Evolutionary conservation across 2,797 vertebrate species (phyloP).

Genomic region (Uromys caudimaculatus): DNA sequence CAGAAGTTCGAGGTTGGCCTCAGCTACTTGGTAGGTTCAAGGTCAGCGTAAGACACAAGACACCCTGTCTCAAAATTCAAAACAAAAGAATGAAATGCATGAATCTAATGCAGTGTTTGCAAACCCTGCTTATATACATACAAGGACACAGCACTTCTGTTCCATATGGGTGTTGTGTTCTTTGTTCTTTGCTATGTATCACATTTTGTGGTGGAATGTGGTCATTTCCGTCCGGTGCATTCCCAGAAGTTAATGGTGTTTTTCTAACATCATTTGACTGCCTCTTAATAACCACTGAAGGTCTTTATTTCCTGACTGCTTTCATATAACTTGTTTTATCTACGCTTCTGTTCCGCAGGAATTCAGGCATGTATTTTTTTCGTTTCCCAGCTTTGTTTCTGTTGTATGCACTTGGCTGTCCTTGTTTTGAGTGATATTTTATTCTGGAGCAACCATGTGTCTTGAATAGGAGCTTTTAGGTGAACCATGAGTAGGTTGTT

Average conservation of each 20-base stretch:
- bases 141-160: background rate
- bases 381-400: conserved; percentile 6
- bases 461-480: conserved; percentile 28
- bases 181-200: conserved; percentile 53
- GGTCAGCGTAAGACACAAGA: background rate
- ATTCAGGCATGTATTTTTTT: background rate
- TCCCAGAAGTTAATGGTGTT: conserved; percentile 47
- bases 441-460: background rate
- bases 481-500: background rate
- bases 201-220: conserved; percentile 34
- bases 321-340: conserved; percentile 24
- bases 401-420: background rate
- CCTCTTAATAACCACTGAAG: conserved; percentile 15
- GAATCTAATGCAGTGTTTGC: background rate
- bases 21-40: background rate
- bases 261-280: background rate
- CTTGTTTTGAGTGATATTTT: conserved; percentile 30
- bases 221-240: conserved; percentile 63
- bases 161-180: background rate
- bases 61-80: background rate
- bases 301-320: conserved; percentile 29
- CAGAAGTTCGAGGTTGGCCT: background rate
- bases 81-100: background rate
- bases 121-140: background rate
- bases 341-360: background rate